Percentiles rank a stretch among this genome's conserved stretches.
Conservation (phyloP, 64 coral and sea anemone species). For the Actinia equina region DNA sequence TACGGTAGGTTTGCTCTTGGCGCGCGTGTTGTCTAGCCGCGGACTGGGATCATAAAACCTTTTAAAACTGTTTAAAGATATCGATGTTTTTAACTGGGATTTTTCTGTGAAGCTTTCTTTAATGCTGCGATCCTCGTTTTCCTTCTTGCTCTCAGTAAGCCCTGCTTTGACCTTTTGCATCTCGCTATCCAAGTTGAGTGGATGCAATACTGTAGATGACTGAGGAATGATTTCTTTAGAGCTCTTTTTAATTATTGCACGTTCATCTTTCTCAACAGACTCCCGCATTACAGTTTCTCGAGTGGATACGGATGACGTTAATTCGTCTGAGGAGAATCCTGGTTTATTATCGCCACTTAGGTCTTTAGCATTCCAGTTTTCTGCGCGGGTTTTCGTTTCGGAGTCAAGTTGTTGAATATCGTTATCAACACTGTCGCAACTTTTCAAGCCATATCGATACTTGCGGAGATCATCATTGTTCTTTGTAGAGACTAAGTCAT, state of each 20-base stretch:
- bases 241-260: neutral
- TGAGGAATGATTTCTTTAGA: neutral
- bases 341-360: neutral
- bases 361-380: neutral
- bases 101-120: neutral
- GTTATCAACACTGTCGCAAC: neutral
- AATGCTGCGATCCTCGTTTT: neutral
- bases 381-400: neutral
- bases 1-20: neutral
- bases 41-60: neutral
- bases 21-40: neutral
- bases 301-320: neutral
- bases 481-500: neutral
- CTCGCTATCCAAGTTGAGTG: neutral
- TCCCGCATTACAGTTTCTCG: too few species aligned
- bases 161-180: neutral
- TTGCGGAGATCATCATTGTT: neutral
- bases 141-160: neutral
- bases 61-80: slow-evolving; percentile 3
- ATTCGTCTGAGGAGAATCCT: neutral
- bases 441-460: neutral
- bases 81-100: neutral
- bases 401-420: neutral
- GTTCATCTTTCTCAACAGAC: neutral
- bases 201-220: neutral